phyloP scores from a whole-genome alignment of 23 tunicate genomes.

The Aplidium turbinatum region DNA sequence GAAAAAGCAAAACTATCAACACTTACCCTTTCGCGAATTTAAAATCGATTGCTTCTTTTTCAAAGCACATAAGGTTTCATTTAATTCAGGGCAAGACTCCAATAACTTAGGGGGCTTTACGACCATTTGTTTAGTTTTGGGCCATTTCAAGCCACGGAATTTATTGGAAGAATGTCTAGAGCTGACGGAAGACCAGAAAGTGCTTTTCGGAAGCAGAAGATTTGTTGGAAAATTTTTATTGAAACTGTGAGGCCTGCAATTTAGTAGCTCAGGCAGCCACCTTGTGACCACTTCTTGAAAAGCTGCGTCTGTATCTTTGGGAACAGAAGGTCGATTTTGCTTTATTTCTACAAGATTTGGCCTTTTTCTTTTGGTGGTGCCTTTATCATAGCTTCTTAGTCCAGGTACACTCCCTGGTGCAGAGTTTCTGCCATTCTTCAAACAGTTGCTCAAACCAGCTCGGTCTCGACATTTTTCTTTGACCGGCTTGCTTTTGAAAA shows the following conservation, averaged over 20 bases:
- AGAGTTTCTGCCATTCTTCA: too few relatives aligned
- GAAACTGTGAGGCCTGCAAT: constrained; percentile 5
- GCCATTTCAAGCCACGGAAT: constrained; percentile 42
- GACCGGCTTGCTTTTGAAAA: too few relatives aligned
- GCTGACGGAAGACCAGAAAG: constrained; percentile 49
- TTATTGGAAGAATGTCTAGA: constrained; percentile 5
- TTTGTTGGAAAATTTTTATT: constrained; percentile 50
- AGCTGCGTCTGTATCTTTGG: neutral
- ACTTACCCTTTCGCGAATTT: constrained; percentile 2
- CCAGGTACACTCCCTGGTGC: constrained; percentile 25
- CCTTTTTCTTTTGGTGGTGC: neutral
- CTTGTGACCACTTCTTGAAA: neutral
- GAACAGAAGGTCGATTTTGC: too few relatives aligned
- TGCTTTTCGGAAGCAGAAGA: constrained; percentile 35
- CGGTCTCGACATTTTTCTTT: too few relatives aligned
- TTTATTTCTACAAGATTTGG: too few relatives aligned
- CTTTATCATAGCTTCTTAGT: constrained; percentile 16
- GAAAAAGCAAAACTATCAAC: too few relatives aligned
- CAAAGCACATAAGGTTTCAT: constrained; percentile 44
- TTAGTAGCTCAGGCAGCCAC: constrained; percentile 30
- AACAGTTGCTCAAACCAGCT: too few relatives aligned
- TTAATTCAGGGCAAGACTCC: constrained; percentile 45
- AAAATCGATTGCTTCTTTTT: neutral
- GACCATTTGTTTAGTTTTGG: constrained; percentile 35
- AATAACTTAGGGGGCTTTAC: constrained; percentile 65